phyloP scores from a whole-genome alignment of 2,113 vertebrate genomes.

The Gopherus flavomarginatus region DNA sequence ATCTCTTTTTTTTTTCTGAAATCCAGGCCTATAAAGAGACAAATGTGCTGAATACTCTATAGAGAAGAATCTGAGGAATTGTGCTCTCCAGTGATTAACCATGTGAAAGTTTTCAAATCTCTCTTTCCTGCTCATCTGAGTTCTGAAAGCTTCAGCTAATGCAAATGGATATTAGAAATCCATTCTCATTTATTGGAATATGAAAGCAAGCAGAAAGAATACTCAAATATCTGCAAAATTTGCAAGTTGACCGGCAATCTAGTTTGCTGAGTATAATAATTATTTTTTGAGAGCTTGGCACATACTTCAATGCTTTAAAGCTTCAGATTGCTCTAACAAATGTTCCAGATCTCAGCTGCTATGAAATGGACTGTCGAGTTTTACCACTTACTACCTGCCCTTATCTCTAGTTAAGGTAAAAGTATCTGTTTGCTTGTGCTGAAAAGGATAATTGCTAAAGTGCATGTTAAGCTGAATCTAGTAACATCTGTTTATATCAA shows the following conservation, averaged over 20 bases:
- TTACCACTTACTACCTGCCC: background rate
- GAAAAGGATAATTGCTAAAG: background rate
- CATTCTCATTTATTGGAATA: constrained; percentile 53
- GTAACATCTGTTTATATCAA: background rate
- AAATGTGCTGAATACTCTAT: background rate
- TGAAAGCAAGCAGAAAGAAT: constrained; percentile 46
- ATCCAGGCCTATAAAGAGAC: background rate
- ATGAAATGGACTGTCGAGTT: background rate
- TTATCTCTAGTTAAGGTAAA: constrained; percentile 1
- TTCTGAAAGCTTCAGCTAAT: constrained; percentile 20
- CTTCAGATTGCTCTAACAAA: constrained; percentile 27
- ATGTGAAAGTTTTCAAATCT: background rate
- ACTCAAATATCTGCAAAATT: constrained; percentile 50
- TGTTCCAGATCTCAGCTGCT: constrained; percentile 4
- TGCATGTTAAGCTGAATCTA: background rate
- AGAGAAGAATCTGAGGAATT: background rate
- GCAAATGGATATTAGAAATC: constrained; percentile 55
- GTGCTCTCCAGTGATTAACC: background rate
- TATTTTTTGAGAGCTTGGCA: constrained; percentile 36
- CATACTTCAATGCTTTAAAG: constrained; percentile 26
- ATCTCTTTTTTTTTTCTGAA: background rate
- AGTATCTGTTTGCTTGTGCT: background rate
- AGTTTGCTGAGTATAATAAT: constrained; percentile 19
- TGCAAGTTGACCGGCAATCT: constrained; percentile 37
- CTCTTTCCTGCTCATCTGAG: background rate